Evolutionary conservation across 2,888 invertebrate species (phyloP).

Genomic region (Erebia epiphron): DNA sequence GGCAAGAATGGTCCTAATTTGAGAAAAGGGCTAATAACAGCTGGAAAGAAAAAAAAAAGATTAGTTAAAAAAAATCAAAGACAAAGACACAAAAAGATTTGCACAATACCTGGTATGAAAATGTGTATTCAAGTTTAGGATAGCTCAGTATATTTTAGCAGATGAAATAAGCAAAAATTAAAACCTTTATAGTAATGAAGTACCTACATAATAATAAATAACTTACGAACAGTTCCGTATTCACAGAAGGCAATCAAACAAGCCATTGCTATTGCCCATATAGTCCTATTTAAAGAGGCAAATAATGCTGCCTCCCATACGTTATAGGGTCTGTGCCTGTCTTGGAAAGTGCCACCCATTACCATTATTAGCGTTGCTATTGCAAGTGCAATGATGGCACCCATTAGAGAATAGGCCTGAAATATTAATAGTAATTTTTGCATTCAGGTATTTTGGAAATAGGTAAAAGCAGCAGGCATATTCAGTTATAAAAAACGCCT

Average conservation of each 20-base stretch:
- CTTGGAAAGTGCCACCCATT: constrained; percentile 21
- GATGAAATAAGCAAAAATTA: no score
- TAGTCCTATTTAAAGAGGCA: constrained; percentile 41
- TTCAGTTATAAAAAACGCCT: no score
- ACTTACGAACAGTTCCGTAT: constrained; percentile 53
- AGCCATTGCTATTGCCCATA: constrained; percentile 45
- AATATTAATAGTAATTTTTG: background rate
- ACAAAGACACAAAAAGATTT: no score
- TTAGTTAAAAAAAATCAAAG: background rate
- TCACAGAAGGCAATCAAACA: constrained; percentile 46
- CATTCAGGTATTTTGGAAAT: no score
- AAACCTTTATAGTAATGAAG: no score
- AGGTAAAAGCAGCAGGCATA: no score
- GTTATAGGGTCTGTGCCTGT: constrained; percentile 35
- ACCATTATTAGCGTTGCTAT: background rate
- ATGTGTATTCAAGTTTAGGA: no score
- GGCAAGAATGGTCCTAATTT: constrained; percentile 23
- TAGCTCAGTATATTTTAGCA: no score
- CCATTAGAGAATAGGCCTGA: constrained; percentile 21
- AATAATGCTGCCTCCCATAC: constrained; percentile 37
- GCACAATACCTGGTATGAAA: no score
- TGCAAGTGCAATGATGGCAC: background rate
- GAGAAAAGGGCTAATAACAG: constrained; percentile 27
- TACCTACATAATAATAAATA: constrained; percentile 7
- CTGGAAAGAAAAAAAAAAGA: constrained; percentile 19